A percentile compares a stretch with the other conserved stretches of the same genome.
Evolutionary conservation across 2,888 invertebrate species (phyloP).

Genomic region (Agrochola lota): DNA sequence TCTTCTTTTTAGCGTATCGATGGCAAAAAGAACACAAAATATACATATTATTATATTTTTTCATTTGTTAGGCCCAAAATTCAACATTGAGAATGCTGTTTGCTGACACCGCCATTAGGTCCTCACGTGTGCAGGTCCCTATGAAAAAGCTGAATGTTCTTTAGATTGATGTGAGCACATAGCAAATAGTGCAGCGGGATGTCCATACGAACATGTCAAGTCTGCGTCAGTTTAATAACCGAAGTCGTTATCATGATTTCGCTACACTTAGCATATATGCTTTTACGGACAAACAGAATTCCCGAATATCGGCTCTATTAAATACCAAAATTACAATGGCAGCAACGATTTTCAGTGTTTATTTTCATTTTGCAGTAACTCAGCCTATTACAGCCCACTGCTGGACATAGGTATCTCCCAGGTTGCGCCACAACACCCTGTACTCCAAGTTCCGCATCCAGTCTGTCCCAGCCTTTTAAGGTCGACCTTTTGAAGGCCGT

Average conservation of each 20-base stretch:
- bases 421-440: no score
- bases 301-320: neutral
- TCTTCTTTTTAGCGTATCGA: neutral
- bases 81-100: no score
- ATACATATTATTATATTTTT: no score
- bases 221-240: no score
- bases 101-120: no score
- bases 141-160: neutral
- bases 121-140: neutral
- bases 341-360: neutral
- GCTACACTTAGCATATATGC: neutral
- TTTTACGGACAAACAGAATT: no score
- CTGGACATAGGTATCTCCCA: neutral
- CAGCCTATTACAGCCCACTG: neutral
- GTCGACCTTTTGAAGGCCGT: neutral
- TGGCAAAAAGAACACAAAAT: neutral
- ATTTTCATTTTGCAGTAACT: neutral
- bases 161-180: no score
- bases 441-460: neutral
- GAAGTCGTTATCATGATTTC: neutral
- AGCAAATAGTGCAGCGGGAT: neutral
- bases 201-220: neutral
- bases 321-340: neutral
- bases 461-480: neutral
- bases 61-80: no score